A percentile compares a stretch with the other conserved stretches of the same genome.
Conservation (phyloP, 2,113 vertebrate genomes). For the Pelmatolapia mariae region DNA sequence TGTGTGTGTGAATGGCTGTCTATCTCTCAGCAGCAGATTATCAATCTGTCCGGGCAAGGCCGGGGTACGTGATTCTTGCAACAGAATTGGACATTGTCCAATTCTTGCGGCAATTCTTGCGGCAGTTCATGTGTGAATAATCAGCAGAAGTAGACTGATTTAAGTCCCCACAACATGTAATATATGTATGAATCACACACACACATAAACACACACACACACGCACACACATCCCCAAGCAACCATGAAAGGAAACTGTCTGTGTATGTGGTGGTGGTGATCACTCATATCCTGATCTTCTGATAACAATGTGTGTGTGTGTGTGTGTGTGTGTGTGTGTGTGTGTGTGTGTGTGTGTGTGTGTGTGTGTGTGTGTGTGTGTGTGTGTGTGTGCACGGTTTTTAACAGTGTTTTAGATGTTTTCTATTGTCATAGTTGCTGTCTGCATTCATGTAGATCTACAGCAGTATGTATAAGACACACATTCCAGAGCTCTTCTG, state of each 20-base stretch:
- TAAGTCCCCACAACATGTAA: not conserved
- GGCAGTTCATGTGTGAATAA: not conserved
- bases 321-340: not conserved
- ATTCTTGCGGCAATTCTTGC: not conserved
- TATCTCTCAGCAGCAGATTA: not conserved
- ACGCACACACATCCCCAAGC: not conserved
- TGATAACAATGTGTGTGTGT: not conserved
- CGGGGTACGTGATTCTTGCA: not conserved
- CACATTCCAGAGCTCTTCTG: not conserved
- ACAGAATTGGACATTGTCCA: not conserved
- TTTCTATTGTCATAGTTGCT: conserved; percentile 1
- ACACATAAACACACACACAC: not conserved
- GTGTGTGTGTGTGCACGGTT: not conserved
- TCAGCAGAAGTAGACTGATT: not conserved
- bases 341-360: not conserved
- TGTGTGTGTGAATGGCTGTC: not conserved
- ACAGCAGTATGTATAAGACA: not conserved
- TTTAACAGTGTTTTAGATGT: not conserved
- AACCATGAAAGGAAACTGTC: conserved; percentile 43
- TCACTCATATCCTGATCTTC: conserved; percentile 36
- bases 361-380: not conserved
- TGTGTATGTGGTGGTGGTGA: conserved; percentile 14
- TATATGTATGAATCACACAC: not conserved
- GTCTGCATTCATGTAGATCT: not conserved
- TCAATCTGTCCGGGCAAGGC: not conserved